phyloP scores from a whole-genome alignment of 2,888 invertebrate species.

The Apocheima hispidaria region DNA sequence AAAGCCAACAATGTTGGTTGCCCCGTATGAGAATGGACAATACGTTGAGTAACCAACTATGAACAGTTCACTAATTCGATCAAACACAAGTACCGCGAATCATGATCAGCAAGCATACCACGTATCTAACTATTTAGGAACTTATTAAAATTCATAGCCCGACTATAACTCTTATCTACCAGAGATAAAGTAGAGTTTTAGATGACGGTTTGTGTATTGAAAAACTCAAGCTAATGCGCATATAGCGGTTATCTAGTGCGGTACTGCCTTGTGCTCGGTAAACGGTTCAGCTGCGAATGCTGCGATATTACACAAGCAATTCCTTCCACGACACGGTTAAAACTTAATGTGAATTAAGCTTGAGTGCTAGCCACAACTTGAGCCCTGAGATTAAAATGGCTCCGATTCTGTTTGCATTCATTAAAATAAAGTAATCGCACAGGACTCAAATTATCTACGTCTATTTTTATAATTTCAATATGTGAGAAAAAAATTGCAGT shows the following conservation, averaged over 20 bases:
- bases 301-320: conserved; percentile 24
- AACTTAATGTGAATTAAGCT: neutral
- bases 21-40: neutral
- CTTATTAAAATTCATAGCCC: neutral
- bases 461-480: too few species aligned
- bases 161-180: neutral
- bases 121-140: conserved; percentile 16
- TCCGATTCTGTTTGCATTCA: too few species aligned
- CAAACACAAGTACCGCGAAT: conserved; percentile 10
- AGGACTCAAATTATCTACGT: too few species aligned
- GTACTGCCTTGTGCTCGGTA: conserved; percentile 2
- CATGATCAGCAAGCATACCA: conserved; percentile 23
- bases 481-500: too few species aligned
- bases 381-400: neutral
- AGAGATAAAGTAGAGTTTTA: conserved; percentile 11
- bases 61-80: conserved; percentile 15
- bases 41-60: conserved; percentile 1
- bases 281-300: conserved; percentile 12
- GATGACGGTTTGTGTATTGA: conserved; percentile 1
- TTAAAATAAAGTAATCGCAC: too few species aligned
- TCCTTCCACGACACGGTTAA: conserved; percentile 7
- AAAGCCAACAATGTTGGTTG: too few species aligned
- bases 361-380: too few species aligned
- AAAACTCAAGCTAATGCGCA: conserved; percentile 21
- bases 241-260: conserved; percentile 18